A percentile compares a stretch with the other conserved stretches of the same genome.
These are phyloP conservation scores for Poeciliopsis paucimaculata DNA, from an alignment of 2,797 vertebrate species.

Conservation along the genomic window DNA sequence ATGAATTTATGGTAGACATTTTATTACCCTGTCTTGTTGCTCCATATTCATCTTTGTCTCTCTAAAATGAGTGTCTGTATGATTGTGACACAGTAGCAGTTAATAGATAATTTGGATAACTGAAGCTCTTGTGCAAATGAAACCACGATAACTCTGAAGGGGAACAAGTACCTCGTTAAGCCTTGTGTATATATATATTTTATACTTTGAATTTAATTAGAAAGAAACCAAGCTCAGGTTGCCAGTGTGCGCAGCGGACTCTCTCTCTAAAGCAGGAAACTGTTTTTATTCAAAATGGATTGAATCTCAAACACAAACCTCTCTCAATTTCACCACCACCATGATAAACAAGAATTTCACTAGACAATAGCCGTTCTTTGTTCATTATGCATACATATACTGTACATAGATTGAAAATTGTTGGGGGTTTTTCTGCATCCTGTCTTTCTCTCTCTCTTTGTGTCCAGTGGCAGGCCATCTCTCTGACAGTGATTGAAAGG, in stretches of 20 bases:
- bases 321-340: no score
- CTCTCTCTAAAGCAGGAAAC: background rate
- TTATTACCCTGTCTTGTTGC: background rate
- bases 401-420: no score
- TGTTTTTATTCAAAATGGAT: background rate
- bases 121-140: background rate
- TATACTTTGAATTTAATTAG: background rate
- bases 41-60: background rate
- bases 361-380: no score
- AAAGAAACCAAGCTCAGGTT: background rate
- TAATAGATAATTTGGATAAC: background rate
- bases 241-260: background rate
- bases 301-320: no score
- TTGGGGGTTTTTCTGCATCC: background rate
- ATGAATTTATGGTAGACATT: background rate
- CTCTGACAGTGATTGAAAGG: slow-evolving; percentile 89
- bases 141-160: background rate
- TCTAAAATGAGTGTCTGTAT: background rate
- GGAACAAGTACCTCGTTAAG: background rate
- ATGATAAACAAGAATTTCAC: no score
- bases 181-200: background rate
- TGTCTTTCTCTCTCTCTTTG: slow-evolving; percentile 2
- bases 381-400: no score
- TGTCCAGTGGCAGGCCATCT: slow-evolving; percentile 88
- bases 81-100: background rate